Evolutionary conservation across 92 coral and sea anemone genomes (phyloP).

Genomic region (Chrysogorgia sp.): DNA sequence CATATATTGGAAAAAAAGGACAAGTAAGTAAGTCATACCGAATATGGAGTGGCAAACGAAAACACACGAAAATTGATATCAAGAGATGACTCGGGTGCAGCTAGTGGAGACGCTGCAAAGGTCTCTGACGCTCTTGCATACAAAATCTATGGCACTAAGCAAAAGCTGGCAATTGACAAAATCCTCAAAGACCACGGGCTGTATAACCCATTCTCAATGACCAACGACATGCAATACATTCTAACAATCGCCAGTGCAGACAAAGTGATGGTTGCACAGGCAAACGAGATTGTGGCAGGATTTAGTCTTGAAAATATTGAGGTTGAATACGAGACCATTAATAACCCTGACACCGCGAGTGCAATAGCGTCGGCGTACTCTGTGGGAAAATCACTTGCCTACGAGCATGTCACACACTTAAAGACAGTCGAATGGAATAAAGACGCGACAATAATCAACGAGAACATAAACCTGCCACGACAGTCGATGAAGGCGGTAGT

Average conservation of each 20-base stretch:
- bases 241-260: neutral
- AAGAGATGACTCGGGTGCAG: neutral
- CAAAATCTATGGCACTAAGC: neutral
- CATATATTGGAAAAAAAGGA: too few species aligned
- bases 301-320: neutral
- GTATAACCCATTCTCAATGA: conserved; percentile 1
- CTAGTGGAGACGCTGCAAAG: neutral
- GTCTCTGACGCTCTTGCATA: neutral
- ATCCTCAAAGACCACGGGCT: conserved; percentile 6
- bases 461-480: neutral
- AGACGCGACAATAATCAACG: neutral
- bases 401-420: neutral
- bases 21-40: neutral
- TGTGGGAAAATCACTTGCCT: neutral
- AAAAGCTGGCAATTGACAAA: neutral
- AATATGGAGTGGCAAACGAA: conserved; percentile 1
- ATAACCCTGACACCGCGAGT: too few species aligned
- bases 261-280: neutral
- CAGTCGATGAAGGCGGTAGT: neutral
- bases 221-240: neutral
- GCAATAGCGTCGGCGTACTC: too few species aligned
- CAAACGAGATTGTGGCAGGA: neutral
- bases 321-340: neutral
- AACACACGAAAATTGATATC: conserved; percentile 1
- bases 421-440: neutral